Base-by-base conservation (phyloP, 2,113 vertebrate genomes). In the Coptodon rendalli region DNA sequence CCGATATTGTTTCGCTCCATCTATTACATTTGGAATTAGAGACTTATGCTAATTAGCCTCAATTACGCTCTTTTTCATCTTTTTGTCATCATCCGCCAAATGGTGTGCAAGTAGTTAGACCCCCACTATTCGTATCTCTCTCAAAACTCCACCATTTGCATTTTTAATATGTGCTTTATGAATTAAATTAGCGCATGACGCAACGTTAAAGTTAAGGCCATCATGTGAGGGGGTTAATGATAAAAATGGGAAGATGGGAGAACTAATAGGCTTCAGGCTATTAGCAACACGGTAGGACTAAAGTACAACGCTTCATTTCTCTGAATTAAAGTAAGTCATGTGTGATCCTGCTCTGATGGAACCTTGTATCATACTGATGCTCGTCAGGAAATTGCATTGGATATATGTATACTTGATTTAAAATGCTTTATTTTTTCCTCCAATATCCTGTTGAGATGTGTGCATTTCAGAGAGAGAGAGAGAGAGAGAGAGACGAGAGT, bases 261-360 rank as follows among this genome's bases (percentile, higher is more conserved):
- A 91, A 93, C 90, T 92, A 94, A 94, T 93, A 86, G 88, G 85
- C 93, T 95, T 24, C 82, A 84, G 90, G 89, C 91, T 94, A 93
- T 95, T 95, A 94, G 86, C 29, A 91, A 88, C 92, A 93, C 88
- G 86, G 89, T 81, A 48, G 93, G 91, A 91, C 94, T 84, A 19
- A 84, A 90, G 86, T 3, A 87, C 29, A 86, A 86, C 48, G 92
- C 90, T 90, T 92, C 93, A 93, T 90, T 93, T 89, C 76, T 78
- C 90, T 86, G 93, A 93, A 91, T 92, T 88, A 85, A 88, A 92
- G 82, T 13, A 92, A 91, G 16, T 92, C 85, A 76, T 90, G 91
- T 93, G 92, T 90, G 91, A 90, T 92, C 27, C 79, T 81, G 81
- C 56, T 80, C 38, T 80, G 84, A 91, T 85, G 82, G 92, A 89